These are phyloP conservation scores for Rhynchophorus ferrugineus DNA, from an alignment of 1,140 invertebrate genomes.

Conservation along the genomic window DNA sequence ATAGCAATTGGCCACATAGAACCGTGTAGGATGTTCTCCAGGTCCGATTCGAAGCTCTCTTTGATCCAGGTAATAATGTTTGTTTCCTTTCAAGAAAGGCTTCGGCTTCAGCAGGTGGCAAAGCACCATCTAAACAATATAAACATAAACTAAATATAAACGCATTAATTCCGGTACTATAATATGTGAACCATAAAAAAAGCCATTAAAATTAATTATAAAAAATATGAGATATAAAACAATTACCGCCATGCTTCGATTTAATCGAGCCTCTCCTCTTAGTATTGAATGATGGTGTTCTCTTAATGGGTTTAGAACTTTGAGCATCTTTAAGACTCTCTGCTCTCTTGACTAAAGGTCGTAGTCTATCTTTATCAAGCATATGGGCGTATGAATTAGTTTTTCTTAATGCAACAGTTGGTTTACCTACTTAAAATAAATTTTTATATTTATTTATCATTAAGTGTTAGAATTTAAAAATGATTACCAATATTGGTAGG, in stretches of 20 bases:
- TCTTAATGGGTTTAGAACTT: conserved; percentile 64
- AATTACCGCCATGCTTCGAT: conserved; percentile 25
- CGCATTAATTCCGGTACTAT: no score
- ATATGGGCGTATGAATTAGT: conserved; percentile 57
- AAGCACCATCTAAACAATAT: conserved; percentile 45
- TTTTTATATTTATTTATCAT: conserved; percentile 15
- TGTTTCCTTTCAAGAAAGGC: conserved; percentile 92
- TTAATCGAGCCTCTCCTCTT: conserved; percentile 49
- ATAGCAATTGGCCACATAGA: conserved; percentile 90
- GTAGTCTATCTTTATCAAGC: conserved; percentile 53
- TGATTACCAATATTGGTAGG: no score
- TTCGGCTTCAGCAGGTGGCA: conserved; percentile 88
- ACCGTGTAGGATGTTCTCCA: conserved; percentile 96
- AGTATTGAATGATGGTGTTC: conserved; percentile 92
- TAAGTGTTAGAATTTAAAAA: no score
- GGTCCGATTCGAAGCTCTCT: conserved; percentile 86
- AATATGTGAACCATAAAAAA: conserved; percentile 30
- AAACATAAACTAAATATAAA: no score
- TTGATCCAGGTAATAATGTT: conserved; percentile 85
- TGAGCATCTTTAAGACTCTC: conserved; percentile 80
- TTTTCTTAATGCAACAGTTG: conserved; percentile 35
- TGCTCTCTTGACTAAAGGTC: conserved; percentile 70
- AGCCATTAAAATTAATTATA: conserved; percentile 48
- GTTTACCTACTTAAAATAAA: conserved; percentile 1
- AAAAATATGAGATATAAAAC: not conserved